Evolutionary conservation across 2,113 vertebrate genomes (phyloP).

Genomic region (Muntiacus muntjak): DNA sequence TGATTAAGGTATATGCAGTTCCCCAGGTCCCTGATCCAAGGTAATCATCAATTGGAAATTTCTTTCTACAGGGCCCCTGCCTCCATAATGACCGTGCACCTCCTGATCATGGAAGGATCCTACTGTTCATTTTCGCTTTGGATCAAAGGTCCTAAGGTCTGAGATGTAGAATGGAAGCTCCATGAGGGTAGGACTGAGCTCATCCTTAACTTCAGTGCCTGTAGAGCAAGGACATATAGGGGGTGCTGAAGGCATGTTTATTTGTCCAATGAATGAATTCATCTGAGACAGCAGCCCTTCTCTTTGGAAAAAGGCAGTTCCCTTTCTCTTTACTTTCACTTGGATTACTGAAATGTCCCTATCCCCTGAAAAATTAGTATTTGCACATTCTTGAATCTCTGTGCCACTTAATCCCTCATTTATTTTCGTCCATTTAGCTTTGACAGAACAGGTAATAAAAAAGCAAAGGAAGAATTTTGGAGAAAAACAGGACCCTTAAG

Average conservation of each 20-base stretch:
- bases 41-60: not conserved
- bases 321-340: not conserved
- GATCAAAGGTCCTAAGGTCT: not conserved
- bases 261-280: not conserved
- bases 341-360: not conserved
- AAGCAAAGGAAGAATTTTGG: conserved; percentile 32
- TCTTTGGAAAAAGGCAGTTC: not conserved
- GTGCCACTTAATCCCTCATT: not conserved
- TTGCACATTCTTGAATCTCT: not conserved
- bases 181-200: not conserved
- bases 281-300: not conserved
- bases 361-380: not conserved
- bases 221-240: not conserved
- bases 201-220: not conserved
- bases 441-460: not conserved
- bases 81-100: not conserved
- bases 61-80: not conserved
- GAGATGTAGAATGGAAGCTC: not conserved
- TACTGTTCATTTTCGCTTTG: not conserved
- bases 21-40: not conserved
- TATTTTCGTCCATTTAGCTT: conserved; percentile 15
- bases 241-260: not conserved
- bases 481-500: not conserved
- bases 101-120: not conserved
- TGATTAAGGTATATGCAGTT: not conserved